phyloP scores from a whole-genome alignment of 2,797 vertebrate species.

The Psittacula echo region DNA sequence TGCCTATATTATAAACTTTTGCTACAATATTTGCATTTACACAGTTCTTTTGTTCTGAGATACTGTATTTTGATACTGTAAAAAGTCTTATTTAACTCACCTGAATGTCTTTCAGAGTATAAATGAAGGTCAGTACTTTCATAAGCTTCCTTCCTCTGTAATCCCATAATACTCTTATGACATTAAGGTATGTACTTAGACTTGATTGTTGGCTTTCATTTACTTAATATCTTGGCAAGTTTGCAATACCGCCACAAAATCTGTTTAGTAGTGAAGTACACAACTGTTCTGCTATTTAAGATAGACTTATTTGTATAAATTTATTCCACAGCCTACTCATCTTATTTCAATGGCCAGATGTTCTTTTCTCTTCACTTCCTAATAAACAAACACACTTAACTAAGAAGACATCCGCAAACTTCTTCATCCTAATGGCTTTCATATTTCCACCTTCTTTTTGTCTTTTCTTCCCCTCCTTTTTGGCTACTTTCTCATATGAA shows the following conservation, averaged over 20 bases:
- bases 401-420: conserved; percentile 20
- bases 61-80: not conserved
- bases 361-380: conserved; percentile 61
- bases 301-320: conserved; percentile 63
- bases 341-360: conserved; percentile 69
- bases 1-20: not conserved
- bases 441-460: not conserved
- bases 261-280: conserved; percentile 64
- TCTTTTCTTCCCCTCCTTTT: not conserved
- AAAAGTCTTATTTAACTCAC: not conserved
- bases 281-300: conserved; percentile 61
- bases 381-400: conserved; percentile 58
- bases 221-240: conserved; percentile 65
- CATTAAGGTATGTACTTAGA: conserved; percentile 66
- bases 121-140: conserved; percentile 38
- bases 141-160: conserved; percentile 26
- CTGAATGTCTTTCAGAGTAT: not conserved
- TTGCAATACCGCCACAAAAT: conserved; percentile 46
- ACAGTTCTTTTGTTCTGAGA: not conserved
- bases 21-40: not conserved
- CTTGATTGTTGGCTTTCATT: conserved; percentile 67
- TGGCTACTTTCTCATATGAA: not conserved
- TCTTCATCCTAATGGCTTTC: not conserved
- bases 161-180: conserved; percentile 53
- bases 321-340: conserved; percentile 57